phyloP scores from a whole-genome alignment of 1,140 invertebrate species.

The Chlorops oryzae region DNA sequence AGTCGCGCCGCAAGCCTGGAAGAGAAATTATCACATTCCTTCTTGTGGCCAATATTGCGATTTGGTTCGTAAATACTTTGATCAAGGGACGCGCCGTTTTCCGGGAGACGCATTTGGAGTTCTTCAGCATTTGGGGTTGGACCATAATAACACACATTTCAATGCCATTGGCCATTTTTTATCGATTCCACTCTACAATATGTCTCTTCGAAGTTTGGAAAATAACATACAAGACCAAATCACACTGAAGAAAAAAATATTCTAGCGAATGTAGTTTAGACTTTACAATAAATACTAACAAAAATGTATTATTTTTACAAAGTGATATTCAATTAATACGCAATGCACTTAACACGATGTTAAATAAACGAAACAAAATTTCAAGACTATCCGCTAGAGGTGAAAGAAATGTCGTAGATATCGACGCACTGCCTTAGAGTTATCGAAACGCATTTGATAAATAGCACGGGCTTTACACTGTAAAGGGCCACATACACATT shows the following conservation, averaged over 20 bases:
- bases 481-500: too few species aligned
- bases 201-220: conserved; percentile 97
- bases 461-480: too few species aligned
- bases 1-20: conserved; percentile 67
- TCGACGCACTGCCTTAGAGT: too few species aligned
- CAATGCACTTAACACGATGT: too few species aligned
- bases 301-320: too few species aligned
- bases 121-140: conserved; percentile 80
- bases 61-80: conserved; percentile 80
- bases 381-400: too few species aligned
- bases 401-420: too few species aligned
- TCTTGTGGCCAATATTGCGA: conserved; percentile 75
- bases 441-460: too few species aligned
- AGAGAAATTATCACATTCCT: conserved; percentile 78
- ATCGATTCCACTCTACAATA: conserved; percentile 88
- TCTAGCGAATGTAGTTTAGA: too few species aligned
- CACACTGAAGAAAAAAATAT: conserved; percentile 29
- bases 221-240: conserved; percentile 70
- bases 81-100: conserved; percentile 78
- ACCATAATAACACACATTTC: conserved; percentile 80
- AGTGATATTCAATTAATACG: too few species aligned
- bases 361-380: too few species aligned
- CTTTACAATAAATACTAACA: too few species aligned
- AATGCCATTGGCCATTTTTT: conserved; percentile 81
- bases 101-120: conserved; percentile 67